Conservation (phyloP, 2,113 vertebrate species). For the Hippocampus comes region DNA sequence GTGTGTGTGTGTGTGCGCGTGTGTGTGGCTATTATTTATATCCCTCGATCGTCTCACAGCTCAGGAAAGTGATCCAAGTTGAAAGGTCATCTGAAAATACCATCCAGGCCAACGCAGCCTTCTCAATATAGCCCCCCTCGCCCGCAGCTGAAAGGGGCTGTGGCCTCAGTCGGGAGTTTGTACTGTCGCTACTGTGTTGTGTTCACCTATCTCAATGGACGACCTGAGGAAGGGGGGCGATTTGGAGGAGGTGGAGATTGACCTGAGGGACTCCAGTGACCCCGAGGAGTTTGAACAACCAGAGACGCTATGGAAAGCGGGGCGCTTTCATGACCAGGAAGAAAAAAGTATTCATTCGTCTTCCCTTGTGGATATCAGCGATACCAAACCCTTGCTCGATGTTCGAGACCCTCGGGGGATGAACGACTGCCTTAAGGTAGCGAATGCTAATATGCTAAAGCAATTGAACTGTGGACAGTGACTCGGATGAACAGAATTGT, state of each 20-base stretch:
- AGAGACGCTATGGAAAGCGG: slow-evolving; percentile 60
- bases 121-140: slow-evolving; percentile 71
- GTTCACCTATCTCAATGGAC: slow-evolving; percentile 22
- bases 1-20: neutral
- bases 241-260: slow-evolving; percentile 68
- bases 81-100: slow-evolving; percentile 70
- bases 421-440: slow-evolving; percentile 76
- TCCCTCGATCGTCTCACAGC: slow-evolving; percentile 34
- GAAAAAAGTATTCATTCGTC: slow-evolving; percentile 67
- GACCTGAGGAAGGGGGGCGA: slow-evolving; percentile 57
- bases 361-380: slow-evolving; percentile 68
- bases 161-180: slow-evolving; percentile 21
- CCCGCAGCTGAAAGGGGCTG: slow-evolving; percentile 23
- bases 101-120: slow-evolving; percentile 59
- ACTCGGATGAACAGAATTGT: neutral
- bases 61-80: slow-evolving; percentile 59
- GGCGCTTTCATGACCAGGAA: slow-evolving; percentile 41
- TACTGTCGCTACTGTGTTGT: slow-evolving; percentile 15
- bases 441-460: slow-evolving; percentile 1
- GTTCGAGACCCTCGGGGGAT: slow-evolving; percentile 69
- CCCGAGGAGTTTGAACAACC: slow-evolving; percentile 54
- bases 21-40: slow-evolving; percentile 55
- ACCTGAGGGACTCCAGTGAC: slow-evolving; percentile 62
- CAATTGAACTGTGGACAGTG: neutral
- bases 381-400: slow-evolving; percentile 69